phyloP scores from a whole-genome alignment of 2,888 invertebrate species.

The Nasonovia ribisnigri region DNA sequence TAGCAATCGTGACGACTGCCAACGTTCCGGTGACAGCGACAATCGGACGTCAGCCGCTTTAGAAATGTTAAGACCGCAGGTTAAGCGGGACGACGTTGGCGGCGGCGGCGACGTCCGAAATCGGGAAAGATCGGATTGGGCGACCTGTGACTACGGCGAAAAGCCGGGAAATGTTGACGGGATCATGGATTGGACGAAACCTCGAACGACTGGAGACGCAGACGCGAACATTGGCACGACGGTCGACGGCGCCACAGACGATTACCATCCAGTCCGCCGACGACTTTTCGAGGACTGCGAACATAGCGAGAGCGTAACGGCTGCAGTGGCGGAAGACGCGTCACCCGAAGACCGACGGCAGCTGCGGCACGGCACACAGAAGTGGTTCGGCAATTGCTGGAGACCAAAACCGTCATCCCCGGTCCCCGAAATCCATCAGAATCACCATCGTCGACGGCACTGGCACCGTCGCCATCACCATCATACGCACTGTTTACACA shows the following conservation, averaged over 20 bases:
- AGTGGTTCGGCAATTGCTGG: not conserved
- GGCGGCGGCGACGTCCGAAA: not conserved
- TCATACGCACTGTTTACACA: constrained; percentile 36
- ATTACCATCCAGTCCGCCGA: constrained; percentile 39
- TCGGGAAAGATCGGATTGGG: not conserved
- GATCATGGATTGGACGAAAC: not conserved
- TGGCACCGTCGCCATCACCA: constrained; percentile 24
- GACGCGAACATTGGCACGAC: not conserved
- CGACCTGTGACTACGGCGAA: not conserved
- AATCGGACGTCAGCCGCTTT: not conserved
- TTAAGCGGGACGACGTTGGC: not conserved
- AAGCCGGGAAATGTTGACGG: not conserved
- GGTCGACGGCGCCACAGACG: not conserved
- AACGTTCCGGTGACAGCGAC: not conserved
- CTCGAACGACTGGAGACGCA: not conserved
- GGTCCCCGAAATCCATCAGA: not conserved
- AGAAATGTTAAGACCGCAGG: not conserved
- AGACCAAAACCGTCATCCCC: not conserved
- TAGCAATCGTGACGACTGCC: not conserved
- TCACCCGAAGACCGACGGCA: not conserved
- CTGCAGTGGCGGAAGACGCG: not conserved
- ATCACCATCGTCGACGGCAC: not conserved
- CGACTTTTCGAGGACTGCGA: not conserved
- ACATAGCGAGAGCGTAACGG: not conserved
- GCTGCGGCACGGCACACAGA: not conserved